These are phyloP conservation scores for Trachelus tabidus DNA, from an alignment of 2,888 invertebrate species.

Conservation along the genomic window DNA sequence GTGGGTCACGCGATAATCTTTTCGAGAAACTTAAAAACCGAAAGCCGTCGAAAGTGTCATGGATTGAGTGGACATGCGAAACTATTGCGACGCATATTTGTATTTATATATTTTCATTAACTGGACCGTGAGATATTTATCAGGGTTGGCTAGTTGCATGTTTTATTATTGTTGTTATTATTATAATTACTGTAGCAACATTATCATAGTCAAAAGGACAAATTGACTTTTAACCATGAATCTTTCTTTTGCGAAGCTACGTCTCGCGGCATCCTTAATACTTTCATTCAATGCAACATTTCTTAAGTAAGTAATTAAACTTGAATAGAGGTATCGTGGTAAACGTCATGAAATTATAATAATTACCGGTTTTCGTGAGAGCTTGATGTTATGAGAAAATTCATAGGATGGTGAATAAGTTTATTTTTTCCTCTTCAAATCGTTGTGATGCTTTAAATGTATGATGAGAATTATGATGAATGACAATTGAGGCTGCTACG, in stretches of 20 bases:
- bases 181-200: background rate
- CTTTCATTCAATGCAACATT: background rate
- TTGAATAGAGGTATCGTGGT: background rate
- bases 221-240: background rate
- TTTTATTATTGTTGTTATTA: background rate
- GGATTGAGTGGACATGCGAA: background rate
- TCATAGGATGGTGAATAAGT: background rate
- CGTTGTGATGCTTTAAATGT: background rate
- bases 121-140: background rate
- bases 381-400: background rate
- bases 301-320: background rate
- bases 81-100: background rate
- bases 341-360: background rate
- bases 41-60: background rate
- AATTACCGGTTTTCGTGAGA: background rate
- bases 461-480: background rate
- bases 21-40: background rate
- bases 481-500: background rate
- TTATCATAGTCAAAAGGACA: background rate
- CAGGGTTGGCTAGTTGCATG: background rate
- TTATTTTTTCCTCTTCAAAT: background rate
- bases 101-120: background rate
- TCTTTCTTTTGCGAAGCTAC: background rate
- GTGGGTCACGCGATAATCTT: background rate
- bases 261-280: background rate